Percentiles rank a stretch among this genome's conserved stretches.
phyloP scores from a whole-genome alignment of 2,888 invertebrate genomes.

The Trachelus tabidus region DNA sequence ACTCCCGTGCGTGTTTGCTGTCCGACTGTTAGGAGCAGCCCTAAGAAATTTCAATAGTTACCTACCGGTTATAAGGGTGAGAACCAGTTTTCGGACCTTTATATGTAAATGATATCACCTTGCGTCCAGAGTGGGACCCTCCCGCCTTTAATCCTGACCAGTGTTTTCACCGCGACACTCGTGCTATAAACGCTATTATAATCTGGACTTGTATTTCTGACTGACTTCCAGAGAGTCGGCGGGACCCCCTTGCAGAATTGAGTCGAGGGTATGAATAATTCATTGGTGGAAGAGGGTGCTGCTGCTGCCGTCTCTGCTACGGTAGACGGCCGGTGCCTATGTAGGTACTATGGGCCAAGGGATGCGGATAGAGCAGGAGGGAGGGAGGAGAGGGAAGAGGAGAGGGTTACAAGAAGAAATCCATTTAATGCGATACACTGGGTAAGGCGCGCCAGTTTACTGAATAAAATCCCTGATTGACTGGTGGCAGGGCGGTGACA shows the following conservation, averaged over 20 bases:
- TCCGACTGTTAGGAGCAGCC: neutral
- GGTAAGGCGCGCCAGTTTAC: constrained; percentile 56
- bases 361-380: constrained; percentile 32
- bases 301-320: neutral
- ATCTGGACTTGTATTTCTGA: constrained; percentile 52
- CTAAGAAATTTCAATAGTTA: neutral
- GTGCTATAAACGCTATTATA: constrained; percentile 41
- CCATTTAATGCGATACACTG: constrained; percentile 62
- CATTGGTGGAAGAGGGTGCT: constrained; percentile 33
- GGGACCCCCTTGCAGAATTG: constrained; percentile 56
- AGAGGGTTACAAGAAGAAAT: constrained; percentile 34
- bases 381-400: constrained; percentile 15
- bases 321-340: neutral
- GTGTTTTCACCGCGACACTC: constrained; percentile 23
- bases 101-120: constrained; percentile 44
- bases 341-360: constrained; percentile 11
- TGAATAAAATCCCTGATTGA: constrained; percentile 62
- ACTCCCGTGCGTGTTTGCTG: neutral
- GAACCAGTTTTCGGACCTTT: constrained; percentile 27
- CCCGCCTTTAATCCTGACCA: constrained; percentile 9
- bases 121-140: constrained; percentile 19
- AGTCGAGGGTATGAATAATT: constrained; percentile 61
- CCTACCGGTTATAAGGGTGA: neutral
- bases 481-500: constrained; percentile 54
- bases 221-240: constrained; percentile 41